Percentiles rank a stretch among this genome's conserved stretches.
phyloP scores from a whole-genome alignment of 2,797 vertebrate genomes.

The Pseudocheirus occidentalis region DNA sequence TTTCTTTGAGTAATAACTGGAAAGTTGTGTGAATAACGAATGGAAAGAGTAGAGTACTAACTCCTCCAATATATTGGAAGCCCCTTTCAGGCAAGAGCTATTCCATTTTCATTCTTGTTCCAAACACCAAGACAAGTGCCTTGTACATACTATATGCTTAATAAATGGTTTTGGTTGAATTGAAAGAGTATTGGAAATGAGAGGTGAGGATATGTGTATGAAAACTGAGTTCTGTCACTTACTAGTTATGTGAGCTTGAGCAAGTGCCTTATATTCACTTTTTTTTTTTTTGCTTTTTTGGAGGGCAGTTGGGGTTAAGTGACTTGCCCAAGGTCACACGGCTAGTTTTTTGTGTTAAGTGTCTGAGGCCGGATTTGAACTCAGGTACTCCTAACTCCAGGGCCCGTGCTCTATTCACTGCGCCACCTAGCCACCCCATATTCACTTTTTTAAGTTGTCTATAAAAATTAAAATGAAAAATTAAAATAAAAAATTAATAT shows the following conservation, averaged over 20 bases:
- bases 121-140: not conserved
- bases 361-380: too few relatives aligned
- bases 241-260: not conserved
- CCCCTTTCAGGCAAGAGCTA: not conserved
- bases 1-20: not conserved
- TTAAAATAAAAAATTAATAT: not conserved
- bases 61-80: not conserved
- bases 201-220: not conserved
- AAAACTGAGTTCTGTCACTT: not conserved
- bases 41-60: not conserved
- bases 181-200: not conserved
- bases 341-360: too few relatives aligned
- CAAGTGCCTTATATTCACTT: not conserved
- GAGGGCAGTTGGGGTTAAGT: too few relatives aligned
- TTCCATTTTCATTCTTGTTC: not conserved
- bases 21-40: not conserved
- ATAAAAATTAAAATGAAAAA: too few relatives aligned
- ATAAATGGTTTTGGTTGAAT: not conserved
- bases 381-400: too few relatives aligned
- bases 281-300: not conserved
- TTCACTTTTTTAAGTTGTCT: not conserved
- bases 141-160: not conserved
- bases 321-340: too few relatives aligned
- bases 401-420: too few relatives aligned
- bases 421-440: too few relatives aligned